phyloP scores from a whole-genome alignment of 1,140 invertebrate genomes.

The Aphaenogaster floridana region DNA sequence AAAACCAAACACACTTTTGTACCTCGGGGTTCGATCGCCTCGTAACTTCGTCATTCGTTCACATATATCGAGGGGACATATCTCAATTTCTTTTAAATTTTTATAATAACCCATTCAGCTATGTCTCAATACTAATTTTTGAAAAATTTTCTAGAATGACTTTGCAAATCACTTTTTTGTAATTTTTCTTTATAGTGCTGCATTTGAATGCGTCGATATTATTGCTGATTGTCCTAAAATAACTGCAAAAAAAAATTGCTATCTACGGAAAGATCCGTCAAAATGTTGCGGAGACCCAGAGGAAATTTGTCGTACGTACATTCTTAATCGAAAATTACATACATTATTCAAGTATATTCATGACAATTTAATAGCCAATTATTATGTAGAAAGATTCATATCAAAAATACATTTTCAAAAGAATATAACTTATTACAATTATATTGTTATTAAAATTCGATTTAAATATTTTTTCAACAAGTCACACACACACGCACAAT shows the following conservation, averaged over 20 bases:
- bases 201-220: slow-evolving; percentile 68
- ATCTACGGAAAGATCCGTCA: neutral
- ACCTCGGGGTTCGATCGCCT: no score
- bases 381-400: neutral
- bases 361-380: neutral
- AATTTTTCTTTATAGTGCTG: slow-evolving; percentile 59
- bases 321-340: neutral
- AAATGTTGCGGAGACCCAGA: slow-evolving; percentile 65
- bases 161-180: neutral
- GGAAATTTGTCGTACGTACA: slow-evolving; percentile 76
- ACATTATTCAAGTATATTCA: neutral
- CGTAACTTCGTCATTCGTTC: no score
- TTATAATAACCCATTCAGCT: no score
- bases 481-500: no score
- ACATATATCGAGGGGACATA: no score
- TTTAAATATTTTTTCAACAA: no score
- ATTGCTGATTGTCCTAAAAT: slow-evolving; percentile 56
- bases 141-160: neutral
- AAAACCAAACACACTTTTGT: no score
- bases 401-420: neutral
- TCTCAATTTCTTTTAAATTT: no score
- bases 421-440: no score
- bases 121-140: no score
- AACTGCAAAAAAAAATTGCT: slow-evolving; percentile 54
- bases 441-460: no score